Base-by-base conservation (phyloP, 2,113 vertebrate genomes). In the Penelope pileata region DNA sequence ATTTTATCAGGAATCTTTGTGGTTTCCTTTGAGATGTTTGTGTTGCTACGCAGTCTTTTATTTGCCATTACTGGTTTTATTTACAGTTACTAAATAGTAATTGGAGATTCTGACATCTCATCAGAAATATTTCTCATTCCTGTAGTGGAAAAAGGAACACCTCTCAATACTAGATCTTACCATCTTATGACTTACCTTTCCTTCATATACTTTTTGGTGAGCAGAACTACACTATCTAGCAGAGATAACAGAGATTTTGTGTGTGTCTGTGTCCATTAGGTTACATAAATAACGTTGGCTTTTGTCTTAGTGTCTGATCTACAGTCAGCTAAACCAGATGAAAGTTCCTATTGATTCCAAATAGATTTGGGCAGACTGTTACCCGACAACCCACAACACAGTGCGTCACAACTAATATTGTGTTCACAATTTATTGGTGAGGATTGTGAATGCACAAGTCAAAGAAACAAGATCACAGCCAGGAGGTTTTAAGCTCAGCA, bases 31-130 rank as follows among this genome's bases (percentile, higher is more conserved):
- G 54, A 72, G 82, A 90, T 63, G 62, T 76, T 88, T 78, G 22
- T 85, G 78, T 77, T 92, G 64, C 82, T 88, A 70, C 30, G 4
- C 29, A 24, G 29, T 67, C 38, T 94, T 95, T 94, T 94, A 91
- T 96, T 95, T 94, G 64, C 76, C 88, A 73, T 96, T 95, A 56
- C 60, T 47, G 16, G 69, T 95, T 95, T 94, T 92, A 96, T 93
- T 94, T 94, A 88, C 80, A 92, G 92, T 92, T 83, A 78, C 50
- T 73, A 89, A 95, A 80, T 5, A 70, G 75, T 77, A 92, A 96
- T 42, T 85, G 69, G 86, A 92, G 83, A 88, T 72, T 94, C 59
- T 86, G 69, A 84, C 73, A 42, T 93, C 48, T 84, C 53, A 60
- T 90, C 95, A 86, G 76, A 86, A 90, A 86, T 47, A 82, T 63